These are phyloP conservation scores for Pammene fasciana DNA, from an alignment of 2,888 invertebrate genomes.

Conservation along the genomic window DNA sequence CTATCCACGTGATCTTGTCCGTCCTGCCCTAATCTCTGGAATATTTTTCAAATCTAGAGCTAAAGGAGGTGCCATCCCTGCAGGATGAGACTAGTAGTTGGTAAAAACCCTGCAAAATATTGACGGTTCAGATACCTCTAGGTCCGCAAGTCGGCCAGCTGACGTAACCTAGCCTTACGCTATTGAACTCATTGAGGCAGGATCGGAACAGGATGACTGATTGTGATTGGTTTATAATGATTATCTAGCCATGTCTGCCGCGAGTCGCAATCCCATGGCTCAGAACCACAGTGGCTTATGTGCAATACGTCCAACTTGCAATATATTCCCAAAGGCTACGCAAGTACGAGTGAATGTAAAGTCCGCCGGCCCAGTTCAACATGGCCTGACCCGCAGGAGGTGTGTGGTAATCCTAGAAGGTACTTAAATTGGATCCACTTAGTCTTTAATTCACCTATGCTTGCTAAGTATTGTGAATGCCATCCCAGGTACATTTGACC, in stretches of 20 bases:
- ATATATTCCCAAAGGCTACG: neutral
- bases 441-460: neutral
- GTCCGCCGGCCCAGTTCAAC: no score
- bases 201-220: slow-evolving; percentile 41
- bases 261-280: slow-evolving; percentile 26
- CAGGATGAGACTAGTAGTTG: no score
- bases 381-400: neutral
- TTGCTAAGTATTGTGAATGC: neutral
- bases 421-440: neutral
- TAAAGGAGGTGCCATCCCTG: no score
- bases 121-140: slow-evolving; percentile 17
- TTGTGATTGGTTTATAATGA: slow-evolving; percentile 41
- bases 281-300: slow-evolving; percentile 9
- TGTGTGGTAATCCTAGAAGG: neutral
- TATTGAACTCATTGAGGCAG: slow-evolving; percentile 41
- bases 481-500: slow-evolving; percentile 6
- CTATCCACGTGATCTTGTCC: no score
- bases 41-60: no score
- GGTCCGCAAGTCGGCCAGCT: slow-evolving; percentile 14
- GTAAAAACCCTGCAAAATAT: no score
- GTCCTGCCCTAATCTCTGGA: no score
- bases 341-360: neutral
- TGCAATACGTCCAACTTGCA: neutral
- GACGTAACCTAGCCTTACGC: slow-evolving; percentile 39
- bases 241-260: slow-evolving; percentile 39